Percentiles rank a stretch among this genome's conserved stretches.
phyloP scores from a whole-genome alignment of 2,797 vertebrate species.

The Dermochelys coriacea region DNA sequence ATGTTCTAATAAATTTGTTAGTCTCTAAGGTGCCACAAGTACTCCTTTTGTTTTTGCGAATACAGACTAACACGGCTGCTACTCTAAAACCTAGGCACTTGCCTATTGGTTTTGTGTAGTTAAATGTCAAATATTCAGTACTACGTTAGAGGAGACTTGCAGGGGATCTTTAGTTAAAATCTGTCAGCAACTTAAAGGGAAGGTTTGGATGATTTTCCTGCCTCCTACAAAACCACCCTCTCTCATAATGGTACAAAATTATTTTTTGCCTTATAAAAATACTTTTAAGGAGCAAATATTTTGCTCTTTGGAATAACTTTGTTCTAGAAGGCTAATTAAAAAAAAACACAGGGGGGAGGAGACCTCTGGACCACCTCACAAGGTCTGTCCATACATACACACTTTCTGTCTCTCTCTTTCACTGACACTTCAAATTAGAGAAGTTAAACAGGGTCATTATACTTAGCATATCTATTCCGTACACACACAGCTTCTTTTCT shows the following conservation, averaged over 20 bases:
- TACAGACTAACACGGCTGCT: no score
- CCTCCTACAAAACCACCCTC: not conserved
- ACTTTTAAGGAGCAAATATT: not conserved
- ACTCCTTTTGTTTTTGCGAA: no score
- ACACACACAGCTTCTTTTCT: not conserved
- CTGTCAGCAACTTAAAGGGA: not conserved
- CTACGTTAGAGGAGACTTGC: not conserved
- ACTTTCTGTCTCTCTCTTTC: not conserved
- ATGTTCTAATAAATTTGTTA: no score
- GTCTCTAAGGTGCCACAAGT: no score
- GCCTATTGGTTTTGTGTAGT: not conserved
- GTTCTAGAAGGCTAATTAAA: not conserved
- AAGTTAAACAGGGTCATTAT: not conserved
- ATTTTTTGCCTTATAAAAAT: not conserved
- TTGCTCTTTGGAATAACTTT: not conserved
- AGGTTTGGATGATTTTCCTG: not conserved
- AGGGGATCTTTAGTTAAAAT: not conserved
- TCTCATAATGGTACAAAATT: not conserved
- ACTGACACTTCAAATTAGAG: not conserved
- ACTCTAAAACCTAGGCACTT: not conserved
- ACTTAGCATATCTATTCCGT: not conserved
- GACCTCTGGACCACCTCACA: not conserved
- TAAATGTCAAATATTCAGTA: not conserved
- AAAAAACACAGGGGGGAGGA: not conserved
- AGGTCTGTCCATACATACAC: rapidly evolving